Evolutionary conservation across 2,888 invertebrate species (phyloP).

Genomic region (Polietes domitor): DNA sequence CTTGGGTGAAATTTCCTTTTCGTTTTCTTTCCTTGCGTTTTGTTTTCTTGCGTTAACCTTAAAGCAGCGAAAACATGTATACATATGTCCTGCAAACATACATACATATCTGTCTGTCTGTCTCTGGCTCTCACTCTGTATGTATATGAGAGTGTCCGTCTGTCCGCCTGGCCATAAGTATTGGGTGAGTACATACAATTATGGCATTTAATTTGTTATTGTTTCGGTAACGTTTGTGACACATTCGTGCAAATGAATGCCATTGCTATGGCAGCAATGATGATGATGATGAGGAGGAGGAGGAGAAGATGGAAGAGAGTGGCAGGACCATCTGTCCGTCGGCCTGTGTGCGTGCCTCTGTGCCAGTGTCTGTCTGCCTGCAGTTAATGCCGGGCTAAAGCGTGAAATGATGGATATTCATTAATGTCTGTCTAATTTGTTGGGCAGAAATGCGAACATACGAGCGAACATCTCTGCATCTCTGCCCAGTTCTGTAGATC

Average conservation of each 20-base stretch:
- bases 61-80: too few relatives aligned
- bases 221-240: conserved; percentile 19
- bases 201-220: conserved; percentile 34
- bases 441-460: conserved; percentile 28
- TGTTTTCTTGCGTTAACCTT: too few relatives aligned
- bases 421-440: conserved; percentile 59
- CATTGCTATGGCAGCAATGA: not conserved
- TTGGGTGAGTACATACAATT: conserved; percentile 29
- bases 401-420: conserved; percentile 61
- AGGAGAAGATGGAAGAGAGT: not conserved
- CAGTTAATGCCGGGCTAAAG: conserved; percentile 30
- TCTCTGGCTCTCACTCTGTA: too few relatives aligned
- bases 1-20: too few relatives aligned
- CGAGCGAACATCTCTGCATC: too few relatives aligned
- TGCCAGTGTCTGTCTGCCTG: not conserved
- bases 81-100: too few relatives aligned
- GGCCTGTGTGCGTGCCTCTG: not conserved
- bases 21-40: too few relatives aligned
- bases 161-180: not conserved
- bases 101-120: not conserved
- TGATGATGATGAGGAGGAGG: too few relatives aligned
- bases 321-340: not conserved
- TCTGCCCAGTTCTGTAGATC: not conserved
- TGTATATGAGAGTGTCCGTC: too few relatives aligned
- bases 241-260: not conserved